Evolutionary conservation across 2,888 invertebrate genomes (phyloP).

Genomic region (Brenthis hecate): DNA sequence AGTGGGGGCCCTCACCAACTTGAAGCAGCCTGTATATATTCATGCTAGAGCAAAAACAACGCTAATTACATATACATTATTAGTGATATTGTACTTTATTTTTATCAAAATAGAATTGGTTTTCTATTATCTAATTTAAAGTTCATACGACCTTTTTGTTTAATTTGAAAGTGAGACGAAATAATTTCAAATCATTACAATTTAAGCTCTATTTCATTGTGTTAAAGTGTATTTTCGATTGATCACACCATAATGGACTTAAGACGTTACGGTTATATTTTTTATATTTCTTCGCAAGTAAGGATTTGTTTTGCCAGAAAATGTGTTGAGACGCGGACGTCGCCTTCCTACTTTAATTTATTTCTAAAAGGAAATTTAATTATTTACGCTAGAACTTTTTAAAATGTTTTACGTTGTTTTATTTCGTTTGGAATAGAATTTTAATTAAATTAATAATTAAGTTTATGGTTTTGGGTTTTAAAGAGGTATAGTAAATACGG

Average conservation of each 20-base stretch:
- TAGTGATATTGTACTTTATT: slow-evolving; percentile 6
- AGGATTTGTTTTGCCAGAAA: slow-evolving; percentile 70
- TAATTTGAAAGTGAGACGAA: background rate
- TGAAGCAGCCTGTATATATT: slow-evolving; percentile 56
- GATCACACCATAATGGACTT: slow-evolving; percentile 43
- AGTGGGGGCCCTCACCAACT: slow-evolving; percentile 70
- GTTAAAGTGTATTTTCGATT: slow-evolving; percentile 48
- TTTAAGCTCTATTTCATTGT: slow-evolving; percentile 40
- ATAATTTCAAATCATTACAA: slow-evolving; percentile 37
- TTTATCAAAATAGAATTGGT: rapidly evolving
- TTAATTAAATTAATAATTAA: too few relatives aligned
- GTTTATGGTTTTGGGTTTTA: too few relatives aligned
- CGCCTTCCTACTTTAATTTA: slow-evolving; percentile 45
- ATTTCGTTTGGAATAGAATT: too few relatives aligned
- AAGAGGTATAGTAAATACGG: too few relatives aligned
- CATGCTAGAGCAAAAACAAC: slow-evolving; percentile 11
- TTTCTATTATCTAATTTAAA: slow-evolving; percentile 1
- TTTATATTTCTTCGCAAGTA: slow-evolving; percentile 70
- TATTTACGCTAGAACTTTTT: slow-evolving; percentile 15
- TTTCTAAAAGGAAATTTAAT: slow-evolving; percentile 39
- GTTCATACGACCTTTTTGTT: slow-evolving; percentile 16
- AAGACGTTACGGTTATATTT: slow-evolving; percentile 60
- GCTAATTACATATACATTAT: slow-evolving; percentile 1
- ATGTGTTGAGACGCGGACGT: slow-evolving; percentile 55
- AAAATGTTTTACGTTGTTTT: background rate